Conservation (phyloP, 2,113 vertebrate genomes). For the Vimba vimba region DNA sequence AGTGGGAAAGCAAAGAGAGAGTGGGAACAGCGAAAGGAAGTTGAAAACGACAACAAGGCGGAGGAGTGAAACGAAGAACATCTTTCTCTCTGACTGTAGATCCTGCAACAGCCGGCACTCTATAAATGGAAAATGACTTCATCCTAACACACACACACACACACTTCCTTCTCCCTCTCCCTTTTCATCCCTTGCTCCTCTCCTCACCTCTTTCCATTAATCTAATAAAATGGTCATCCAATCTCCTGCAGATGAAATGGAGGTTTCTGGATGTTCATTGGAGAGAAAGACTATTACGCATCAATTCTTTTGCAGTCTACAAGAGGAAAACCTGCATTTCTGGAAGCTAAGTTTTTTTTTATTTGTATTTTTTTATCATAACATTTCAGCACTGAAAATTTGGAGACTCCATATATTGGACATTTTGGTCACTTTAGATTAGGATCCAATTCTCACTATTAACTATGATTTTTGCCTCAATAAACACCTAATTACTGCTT, state of each 20-base stretch:
- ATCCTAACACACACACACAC: slow-evolving; percentile 67
- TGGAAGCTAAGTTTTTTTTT: background rate
- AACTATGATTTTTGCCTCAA: too few relatives aligned
- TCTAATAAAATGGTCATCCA: slow-evolving; percentile 50
- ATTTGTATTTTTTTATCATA: background rate
- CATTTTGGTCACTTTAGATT: too few relatives aligned
- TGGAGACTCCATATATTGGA: too few relatives aligned
- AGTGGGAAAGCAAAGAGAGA: slow-evolving; percentile 28
- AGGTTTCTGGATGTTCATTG: slow-evolving; percentile 50
- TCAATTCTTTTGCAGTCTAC: background rate
- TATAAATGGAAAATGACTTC: slow-evolving; percentile 80
- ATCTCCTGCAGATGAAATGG: slow-evolving; percentile 44
- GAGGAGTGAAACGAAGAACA: slow-evolving; percentile 63
- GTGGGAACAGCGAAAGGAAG: slow-evolving; percentile 16
- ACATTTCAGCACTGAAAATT: background rate
- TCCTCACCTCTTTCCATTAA: slow-evolving; percentile 52
- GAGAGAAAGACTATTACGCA: slow-evolving; percentile 17
- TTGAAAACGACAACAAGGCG: slow-evolving; percentile 59
- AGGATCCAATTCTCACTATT: too few relatives aligned
- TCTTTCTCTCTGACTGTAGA: slow-evolving; percentile 66
- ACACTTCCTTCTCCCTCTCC: slow-evolving; percentile 17
- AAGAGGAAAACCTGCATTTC: background rate
- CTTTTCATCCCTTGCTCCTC: slow-evolving; percentile 54
- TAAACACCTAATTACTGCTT: too few relatives aligned
- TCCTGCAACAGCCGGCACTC: slow-evolving; percentile 67